Percentiles rank a stretch among this genome's conserved stretches.
Evolutionary conservation across 2,797 vertebrate genomes (phyloP).

Genomic region (Otolemur crassicaudatus): DNA sequence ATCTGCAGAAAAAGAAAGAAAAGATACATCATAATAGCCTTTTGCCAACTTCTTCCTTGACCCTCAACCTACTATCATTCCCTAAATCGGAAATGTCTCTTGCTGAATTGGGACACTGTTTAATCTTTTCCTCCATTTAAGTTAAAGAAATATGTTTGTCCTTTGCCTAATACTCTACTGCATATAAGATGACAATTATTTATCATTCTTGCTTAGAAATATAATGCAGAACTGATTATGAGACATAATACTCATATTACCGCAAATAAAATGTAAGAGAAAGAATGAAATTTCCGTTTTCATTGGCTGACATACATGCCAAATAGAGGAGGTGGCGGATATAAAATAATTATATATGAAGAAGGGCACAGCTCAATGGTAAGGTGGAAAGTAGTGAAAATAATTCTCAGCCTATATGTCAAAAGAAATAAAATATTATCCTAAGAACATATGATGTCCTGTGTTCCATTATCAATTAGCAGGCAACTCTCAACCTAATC

Average conservation of each 20-base stretch:
- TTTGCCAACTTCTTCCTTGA: not conserved
- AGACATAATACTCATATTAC: not conserved
- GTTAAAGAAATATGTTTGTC: not conserved
- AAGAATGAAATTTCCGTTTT: not conserved
- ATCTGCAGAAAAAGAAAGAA: conserved; percentile 41
- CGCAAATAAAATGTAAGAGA: not conserved
- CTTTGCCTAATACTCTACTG: not conserved
- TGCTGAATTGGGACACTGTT: not conserved
- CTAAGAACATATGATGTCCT: not conserved
- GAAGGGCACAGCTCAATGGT: not conserved
- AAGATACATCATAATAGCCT: not conserved
- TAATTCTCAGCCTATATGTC: not conserved
- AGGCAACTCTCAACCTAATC: not conserved
- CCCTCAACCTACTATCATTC: not conserved
- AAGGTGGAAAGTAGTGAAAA: conserved; percentile 16
- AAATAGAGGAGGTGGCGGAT: not conserved
- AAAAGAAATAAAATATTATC: conserved; percentile 22
- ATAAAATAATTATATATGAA: conserved; percentile 22
- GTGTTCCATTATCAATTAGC: not conserved
- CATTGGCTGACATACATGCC: not conserved
- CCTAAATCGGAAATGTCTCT: conserved; percentile 41
- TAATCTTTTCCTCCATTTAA: conserved; percentile 11
- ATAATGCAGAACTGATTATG: not conserved
- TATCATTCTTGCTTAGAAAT: conserved; percentile 30
- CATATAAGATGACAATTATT: not conserved